These are phyloP conservation scores for Eulemur rubriventer DNA, from an alignment of 2,797 vertebrate species.

Conservation along the genomic window DNA sequence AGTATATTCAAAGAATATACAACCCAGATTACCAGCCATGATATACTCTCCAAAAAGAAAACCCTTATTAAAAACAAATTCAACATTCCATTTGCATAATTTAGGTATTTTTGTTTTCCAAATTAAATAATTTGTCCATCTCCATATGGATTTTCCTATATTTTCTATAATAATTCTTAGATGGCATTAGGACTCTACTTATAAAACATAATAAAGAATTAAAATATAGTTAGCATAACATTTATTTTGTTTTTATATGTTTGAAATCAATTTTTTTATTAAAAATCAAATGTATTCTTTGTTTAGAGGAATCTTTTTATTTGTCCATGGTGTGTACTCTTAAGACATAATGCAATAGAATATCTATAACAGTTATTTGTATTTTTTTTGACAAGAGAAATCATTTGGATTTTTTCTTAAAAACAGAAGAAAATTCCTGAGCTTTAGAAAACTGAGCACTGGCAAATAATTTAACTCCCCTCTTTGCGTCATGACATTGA, in stretches of 20 bases:
- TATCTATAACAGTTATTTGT: neutral
- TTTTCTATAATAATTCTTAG: neutral
- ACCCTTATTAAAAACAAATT: neutral
- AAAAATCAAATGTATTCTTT: neutral
- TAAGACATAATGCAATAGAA: neutral
- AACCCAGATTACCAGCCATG: neutral
- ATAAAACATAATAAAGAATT: neutral
- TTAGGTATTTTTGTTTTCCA: neutral
- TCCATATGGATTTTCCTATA: neutral
- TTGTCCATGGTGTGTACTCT: neutral
- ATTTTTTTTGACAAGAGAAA: neutral
- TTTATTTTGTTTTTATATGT: neutral
- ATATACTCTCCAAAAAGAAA: neutral
- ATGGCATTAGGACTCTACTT: neutral
- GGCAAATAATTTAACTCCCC: neutral
- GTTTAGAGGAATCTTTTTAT: neutral
- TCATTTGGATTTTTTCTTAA: neutral
- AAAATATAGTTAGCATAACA: neutral
- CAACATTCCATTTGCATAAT: neutral
- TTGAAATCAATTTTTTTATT: neutral
- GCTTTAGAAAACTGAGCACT: neutral
- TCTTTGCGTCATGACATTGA: neutral
- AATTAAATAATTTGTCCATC: neutral
- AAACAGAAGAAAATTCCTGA: neutral
- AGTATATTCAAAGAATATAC: neutral